Evolutionary conservation across 2,113 vertebrate genomes (phyloP).

Genomic region (Embiotoca jacksoni): DNA sequence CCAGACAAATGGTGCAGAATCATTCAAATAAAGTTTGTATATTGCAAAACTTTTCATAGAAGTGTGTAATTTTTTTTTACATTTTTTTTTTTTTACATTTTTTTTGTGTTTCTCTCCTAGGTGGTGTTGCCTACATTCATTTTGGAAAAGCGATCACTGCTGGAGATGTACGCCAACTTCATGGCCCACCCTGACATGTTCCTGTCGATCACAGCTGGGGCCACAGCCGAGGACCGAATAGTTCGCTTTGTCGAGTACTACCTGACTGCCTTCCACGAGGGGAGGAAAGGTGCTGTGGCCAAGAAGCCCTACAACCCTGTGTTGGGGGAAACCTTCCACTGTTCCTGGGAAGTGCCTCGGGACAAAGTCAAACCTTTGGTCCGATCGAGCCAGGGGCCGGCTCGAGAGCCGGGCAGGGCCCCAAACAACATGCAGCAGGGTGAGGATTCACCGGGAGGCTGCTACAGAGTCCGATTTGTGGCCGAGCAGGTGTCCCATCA

Average conservation of each 20-base stretch:
- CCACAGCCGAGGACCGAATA: slow-evolving; percentile 92
- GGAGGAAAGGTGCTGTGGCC: slow-evolving; percentile 94
- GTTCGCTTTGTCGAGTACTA: slow-evolving; percentile 97
- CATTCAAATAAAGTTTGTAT: no score
- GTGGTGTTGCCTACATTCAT: slow-evolving; percentile 97
- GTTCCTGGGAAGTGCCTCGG: slow-evolving; percentile 94
- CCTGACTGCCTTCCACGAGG: slow-evolving; percentile 96
- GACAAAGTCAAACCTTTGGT: slow-evolving; percentile 86
- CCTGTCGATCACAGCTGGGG: slow-evolving; percentile 89
- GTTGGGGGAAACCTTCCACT: slow-evolving; percentile 95
- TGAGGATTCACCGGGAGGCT: slow-evolving; percentile 69
- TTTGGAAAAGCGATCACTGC: slow-evolving; percentile 94
- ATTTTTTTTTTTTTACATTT: no score
- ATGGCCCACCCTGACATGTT: slow-evolving; percentile 97
- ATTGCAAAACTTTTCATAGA: no score
- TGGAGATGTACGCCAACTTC: slow-evolving; percentile 99
- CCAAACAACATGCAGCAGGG: slow-evolving; percentile 71
- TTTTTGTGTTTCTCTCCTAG: slow-evolving; percentile 78
- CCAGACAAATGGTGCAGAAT: no score
- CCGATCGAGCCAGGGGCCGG: slow-evolving; percentile 76
- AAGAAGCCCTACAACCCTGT: slow-evolving; percentile 98
- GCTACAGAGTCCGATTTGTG: slow-evolving; percentile 91
- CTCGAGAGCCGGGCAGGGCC: slow-evolving; percentile 57
- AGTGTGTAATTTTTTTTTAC: no score
- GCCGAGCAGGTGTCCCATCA: slow-evolving; percentile 98